Conservation (phyloP, 2,888 invertebrate species). For the Epinotia brunnichana region DNA sequence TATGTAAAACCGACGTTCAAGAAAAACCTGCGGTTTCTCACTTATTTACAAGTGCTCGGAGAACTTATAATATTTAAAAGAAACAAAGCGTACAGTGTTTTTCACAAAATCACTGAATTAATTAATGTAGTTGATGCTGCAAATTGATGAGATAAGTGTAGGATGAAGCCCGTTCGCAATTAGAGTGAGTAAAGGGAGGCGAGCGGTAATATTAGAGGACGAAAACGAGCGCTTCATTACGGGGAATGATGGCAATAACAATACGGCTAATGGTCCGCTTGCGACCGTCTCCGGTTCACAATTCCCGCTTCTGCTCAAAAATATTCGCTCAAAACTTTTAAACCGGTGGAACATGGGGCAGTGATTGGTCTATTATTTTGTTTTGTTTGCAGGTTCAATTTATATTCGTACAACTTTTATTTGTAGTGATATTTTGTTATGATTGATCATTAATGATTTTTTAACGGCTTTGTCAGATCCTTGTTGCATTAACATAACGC, state of each 20-base stretch:
- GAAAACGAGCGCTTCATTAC: constrained; percentile 82
- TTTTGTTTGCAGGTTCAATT: constrained; percentile 38
- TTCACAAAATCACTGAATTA: constrained; percentile 66
- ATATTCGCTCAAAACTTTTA: constrained; percentile 63
- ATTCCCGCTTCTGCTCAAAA: constrained; percentile 71
- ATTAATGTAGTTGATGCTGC: constrained; percentile 66
- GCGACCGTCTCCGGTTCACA: constrained; percentile 66
- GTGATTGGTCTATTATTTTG: constrained; percentile 42
- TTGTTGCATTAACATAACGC: constrained; percentile 3
- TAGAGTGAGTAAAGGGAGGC: constrained; percentile 71
- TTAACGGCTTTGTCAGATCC: background rate
- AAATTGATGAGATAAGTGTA: constrained; percentile 67
- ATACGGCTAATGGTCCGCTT: constrained; percentile 78
- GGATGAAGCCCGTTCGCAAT: constrained; percentile 72
- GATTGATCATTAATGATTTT: constrained; percentile 6
- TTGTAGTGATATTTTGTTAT: constrained; percentile 20
- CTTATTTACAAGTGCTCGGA: constrained; percentile 11
- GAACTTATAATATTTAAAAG: constrained; percentile 13
- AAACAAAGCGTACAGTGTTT: constrained; percentile 50
- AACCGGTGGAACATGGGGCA: constrained; percentile 58
- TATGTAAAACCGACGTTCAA: constrained; percentile 31
- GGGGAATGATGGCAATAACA: constrained; percentile 80
- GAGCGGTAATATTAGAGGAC: constrained; percentile 77
- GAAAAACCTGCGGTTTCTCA: constrained; percentile 21
- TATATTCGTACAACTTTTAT: constrained; percentile 45